phyloP scores from a whole-genome alignment of 2,888 invertebrate genomes.

The Lasioglossum vierecki region DNA sequence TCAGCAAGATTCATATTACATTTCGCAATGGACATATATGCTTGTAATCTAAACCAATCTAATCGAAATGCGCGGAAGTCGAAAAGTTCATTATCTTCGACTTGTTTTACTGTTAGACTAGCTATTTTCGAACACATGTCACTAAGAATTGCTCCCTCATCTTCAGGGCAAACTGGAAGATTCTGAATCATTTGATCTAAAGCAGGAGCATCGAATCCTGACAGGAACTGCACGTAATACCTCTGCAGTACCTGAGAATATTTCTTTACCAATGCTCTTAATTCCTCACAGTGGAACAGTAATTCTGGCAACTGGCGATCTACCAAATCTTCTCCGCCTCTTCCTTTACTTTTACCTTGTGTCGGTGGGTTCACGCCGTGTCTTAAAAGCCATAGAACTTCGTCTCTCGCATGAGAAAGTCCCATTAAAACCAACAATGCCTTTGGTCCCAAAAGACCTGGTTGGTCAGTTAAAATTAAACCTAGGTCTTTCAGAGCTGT shows the following conservation, averaged over 20 bases:
- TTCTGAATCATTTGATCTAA: conserved; percentile 93
- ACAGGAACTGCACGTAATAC: conserved; percentile 98
- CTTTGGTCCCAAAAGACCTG: conserved; percentile 98
- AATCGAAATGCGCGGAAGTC: conserved; percentile 97
- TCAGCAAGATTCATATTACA: conserved; percentile 92
- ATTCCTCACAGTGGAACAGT: conserved; percentile 98
- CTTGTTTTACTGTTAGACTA: conserved; percentile 95
- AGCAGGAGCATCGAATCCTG: conserved; percentile 97
- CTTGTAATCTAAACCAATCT: conserved; percentile 99
- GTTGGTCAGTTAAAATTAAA: conserved; percentile 98
- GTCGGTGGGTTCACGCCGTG: conserved; percentile 98
- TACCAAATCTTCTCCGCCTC: conserved; percentile 95
- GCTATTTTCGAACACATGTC: conserved; percentile 96
- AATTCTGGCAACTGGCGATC: conserved; percentile 98
- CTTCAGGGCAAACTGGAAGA: conserved; percentile 94
- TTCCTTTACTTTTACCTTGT: conserved; percentile 92
- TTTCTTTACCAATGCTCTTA: conserved; percentile 96
- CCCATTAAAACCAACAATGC: conserved; percentile 98
- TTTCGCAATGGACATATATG: conserved; percentile 94
- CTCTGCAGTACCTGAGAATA: conserved; percentile 98
- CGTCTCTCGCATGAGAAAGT: conserved; percentile 97
- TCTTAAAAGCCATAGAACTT: conserved; percentile 97
- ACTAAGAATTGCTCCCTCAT: conserved; percentile 96
- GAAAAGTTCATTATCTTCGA: conserved; percentile 97
- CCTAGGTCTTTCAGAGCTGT: conserved; percentile 98